Percentiles rank a stretch among this genome's conserved stretches.
phyloP scores from a whole-genome alignment of 2,113 vertebrate species.

The Setophaga petechia region DNA sequence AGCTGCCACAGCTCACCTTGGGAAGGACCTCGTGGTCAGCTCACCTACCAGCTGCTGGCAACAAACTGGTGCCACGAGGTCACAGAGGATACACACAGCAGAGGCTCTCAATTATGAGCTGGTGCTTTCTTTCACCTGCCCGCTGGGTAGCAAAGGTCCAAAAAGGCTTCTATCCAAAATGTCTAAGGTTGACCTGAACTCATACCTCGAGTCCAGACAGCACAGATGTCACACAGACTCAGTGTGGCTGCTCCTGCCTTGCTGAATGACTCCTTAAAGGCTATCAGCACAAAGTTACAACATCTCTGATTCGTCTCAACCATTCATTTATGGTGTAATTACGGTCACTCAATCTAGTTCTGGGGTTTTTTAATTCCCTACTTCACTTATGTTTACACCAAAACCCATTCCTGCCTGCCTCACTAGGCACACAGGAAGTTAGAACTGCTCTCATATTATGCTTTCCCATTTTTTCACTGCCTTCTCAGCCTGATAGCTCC shows the following conservation, averaged over 20 bases:
- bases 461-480: not conserved
- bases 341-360: not conserved
- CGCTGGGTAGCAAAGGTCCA: not conserved
- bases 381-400: not conserved
- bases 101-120: not conserved
- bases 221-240: not conserved
- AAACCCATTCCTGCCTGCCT: not conserved
- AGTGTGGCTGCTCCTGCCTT: not conserved
- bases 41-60: not conserved
- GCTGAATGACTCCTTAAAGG: not conserved
- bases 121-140: not conserved
- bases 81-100: accelerated
- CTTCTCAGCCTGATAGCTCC: not conserved
- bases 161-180: not conserved
- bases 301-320: not conserved
- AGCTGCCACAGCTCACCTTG: not conserved
- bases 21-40: accelerated
- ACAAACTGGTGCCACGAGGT: not conserved
- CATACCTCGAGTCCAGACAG: not conserved
- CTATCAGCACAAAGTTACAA: not conserved
- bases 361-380: not conserved
- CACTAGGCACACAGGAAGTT: not conserved
- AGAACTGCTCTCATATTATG: not conserved
- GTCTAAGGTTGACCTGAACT: not conserved
- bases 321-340: not conserved